Percentiles rank a stretch among this genome's conserved stretches.
Conservation (phyloP, 2,797 vertebrate species). For the Diceros bicornis region DNA sequence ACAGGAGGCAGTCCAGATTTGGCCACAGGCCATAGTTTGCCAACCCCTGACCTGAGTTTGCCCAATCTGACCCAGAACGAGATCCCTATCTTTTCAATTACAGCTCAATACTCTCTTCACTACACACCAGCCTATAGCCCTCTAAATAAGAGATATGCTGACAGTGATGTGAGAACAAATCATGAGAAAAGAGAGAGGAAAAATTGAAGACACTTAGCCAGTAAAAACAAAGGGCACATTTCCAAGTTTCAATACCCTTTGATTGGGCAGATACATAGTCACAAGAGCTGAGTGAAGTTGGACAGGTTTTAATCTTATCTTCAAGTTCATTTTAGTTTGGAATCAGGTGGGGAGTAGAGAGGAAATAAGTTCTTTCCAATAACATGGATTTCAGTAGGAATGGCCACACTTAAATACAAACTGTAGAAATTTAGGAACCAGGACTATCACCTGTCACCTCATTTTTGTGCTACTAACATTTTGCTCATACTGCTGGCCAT, state of each 20-base stretch:
- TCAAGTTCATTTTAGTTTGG: neutral
- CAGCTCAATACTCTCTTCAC: neutral
- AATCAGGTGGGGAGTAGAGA: neutral
- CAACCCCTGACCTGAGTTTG: neutral
- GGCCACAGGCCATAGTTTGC: neutral
- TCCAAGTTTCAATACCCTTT: neutral
- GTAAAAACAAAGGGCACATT: neutral
- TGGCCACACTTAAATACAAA: neutral
- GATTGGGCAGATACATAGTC: neutral
- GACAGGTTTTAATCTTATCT: neutral
- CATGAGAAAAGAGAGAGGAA: neutral
- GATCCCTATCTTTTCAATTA: neutral
- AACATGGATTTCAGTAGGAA: neutral
- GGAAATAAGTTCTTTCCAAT: neutral
- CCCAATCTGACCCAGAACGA: neutral
- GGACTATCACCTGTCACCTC: neutral
- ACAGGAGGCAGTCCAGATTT: neutral
- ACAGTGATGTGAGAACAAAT: neutral
- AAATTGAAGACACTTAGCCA: neutral
- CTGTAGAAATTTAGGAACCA: neutral
- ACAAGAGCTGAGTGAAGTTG: neutral
- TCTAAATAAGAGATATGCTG: neutral
- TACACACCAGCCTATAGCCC: neutral
- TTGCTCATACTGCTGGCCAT: neutral
- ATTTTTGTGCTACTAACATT: neutral